Conservation (phyloP, 1,140 invertebrate genomes). For the Tetranychus cinnabarinus region DNA sequence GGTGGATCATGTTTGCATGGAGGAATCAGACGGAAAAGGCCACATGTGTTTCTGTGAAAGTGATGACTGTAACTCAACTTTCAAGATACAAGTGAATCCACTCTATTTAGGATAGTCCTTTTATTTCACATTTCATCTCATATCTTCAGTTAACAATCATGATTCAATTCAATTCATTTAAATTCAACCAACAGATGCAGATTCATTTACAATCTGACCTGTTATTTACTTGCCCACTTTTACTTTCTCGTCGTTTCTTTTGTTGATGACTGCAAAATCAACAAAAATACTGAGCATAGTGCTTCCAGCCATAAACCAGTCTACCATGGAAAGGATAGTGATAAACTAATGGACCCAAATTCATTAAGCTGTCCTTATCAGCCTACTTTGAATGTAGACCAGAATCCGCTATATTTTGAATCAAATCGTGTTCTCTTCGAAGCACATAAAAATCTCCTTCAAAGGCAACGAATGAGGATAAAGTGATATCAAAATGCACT, state of each 20-base stretch:
- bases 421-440: conserved; percentile 5
- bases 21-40: conserved; percentile 82
- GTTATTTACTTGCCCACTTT: no score
- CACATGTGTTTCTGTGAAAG: conserved; percentile 96
- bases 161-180: no score
- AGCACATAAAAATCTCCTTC: conserved; percentile 1
- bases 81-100: no score
- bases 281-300: background rate
- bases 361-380: background rate
- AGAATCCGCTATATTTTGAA: conserved; percentile 8
- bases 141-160: no score
- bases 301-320: background rate
- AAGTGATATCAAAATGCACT: background rate
- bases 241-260: no score
- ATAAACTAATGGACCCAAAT: background rate
- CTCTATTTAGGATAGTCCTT: no score
- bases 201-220: no score
- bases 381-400: background rate
- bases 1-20: conserved; percentile 94
- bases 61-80: conserved; percentile 56
- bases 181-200: no score
- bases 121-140: no score
- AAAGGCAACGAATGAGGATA: background rate
- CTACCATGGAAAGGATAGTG: background rate
- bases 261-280: no score